Percentiles rank a stretch among this genome's conserved stretches.
Evolutionary conservation across 2,113 vertebrate genomes (phyloP).

Genomic region (Orthochromis malagaraziensis): DNA sequence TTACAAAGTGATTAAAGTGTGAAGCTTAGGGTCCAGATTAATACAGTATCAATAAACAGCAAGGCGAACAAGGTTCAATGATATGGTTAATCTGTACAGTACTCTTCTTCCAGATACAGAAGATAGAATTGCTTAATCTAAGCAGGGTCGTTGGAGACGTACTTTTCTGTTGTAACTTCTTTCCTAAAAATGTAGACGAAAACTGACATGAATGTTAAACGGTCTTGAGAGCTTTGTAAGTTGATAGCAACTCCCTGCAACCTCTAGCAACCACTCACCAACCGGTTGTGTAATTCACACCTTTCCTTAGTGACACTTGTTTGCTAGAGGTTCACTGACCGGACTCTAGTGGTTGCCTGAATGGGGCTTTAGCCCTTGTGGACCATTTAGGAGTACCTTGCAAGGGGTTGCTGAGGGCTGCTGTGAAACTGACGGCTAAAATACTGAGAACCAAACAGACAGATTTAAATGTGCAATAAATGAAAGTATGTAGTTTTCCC

Average conservation of each 20-base stretch:
- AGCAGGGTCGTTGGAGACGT: not conserved
- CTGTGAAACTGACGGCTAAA: not conserved
- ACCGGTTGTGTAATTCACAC: not conserved
- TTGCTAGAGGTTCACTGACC: not conserved
- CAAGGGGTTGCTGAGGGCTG: not conserved
- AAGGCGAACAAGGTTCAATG: not conserved
- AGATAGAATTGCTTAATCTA: not conserved
- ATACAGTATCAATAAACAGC: not conserved
- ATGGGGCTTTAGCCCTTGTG: not conserved
- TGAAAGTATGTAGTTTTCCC: not conserved
- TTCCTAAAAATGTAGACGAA: not conserved
- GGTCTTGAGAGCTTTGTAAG: not conserved
- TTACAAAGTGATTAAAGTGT: not conserved
- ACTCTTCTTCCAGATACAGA: not conserved
- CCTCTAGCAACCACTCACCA: not conserved
- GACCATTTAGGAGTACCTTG: not conserved
- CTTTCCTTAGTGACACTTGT: not conserved
- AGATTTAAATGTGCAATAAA: not conserved
- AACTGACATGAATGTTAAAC: not conserved
- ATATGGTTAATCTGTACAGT: not conserved
- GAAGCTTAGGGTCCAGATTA: not conserved
- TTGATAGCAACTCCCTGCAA: not conserved
- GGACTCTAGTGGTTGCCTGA: not conserved
- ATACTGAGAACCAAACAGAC: not conserved
- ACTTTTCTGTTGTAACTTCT: not conserved